Evolutionary conservation across 2,888 invertebrate species (phyloP).

Genomic region (Meghimatium bilineatum): DNA sequence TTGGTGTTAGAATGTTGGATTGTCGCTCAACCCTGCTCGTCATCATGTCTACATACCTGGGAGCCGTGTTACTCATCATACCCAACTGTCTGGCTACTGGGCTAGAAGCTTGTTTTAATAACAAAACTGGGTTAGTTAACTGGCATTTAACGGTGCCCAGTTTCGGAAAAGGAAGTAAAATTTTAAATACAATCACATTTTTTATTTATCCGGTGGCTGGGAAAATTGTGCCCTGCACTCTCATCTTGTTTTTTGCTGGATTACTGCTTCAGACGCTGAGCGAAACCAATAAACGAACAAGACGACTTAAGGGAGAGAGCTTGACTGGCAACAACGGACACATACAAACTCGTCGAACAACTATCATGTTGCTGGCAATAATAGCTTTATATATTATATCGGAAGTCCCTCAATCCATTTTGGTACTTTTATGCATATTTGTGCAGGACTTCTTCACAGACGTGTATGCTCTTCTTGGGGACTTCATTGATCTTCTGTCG

Average conservation of each 20-base stretch:
- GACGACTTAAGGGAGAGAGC: slow-evolving; percentile 33
- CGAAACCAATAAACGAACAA: slow-evolving; percentile 60
- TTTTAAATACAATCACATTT: slow-evolving; percentile 75
- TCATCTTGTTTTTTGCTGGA: slow-evolving; percentile 84
- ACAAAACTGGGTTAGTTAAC: slow-evolving; percentile 51
- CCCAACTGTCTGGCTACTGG: slow-evolving; percentile 67
- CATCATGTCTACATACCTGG: slow-evolving; percentile 80
- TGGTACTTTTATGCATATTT: slow-evolving; percentile 53
- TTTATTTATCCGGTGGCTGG: slow-evolving; percentile 95
- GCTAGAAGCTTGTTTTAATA: slow-evolving; percentile 51
- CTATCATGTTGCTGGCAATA: slow-evolving; percentile 88
- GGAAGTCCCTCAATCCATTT: slow-evolving; percentile 78
- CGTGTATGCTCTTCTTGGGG: slow-evolving; percentile 81
- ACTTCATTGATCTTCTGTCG: slow-evolving; percentile 92
- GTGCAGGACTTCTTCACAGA: slow-evolving; percentile 82
- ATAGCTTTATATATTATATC: slow-evolving; percentile 88
- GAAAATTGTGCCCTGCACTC: slow-evolving; percentile 92
- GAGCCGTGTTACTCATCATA: slow-evolving; percentile 57
- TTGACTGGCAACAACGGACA: slow-evolving; percentile 26
- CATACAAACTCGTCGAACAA: slow-evolving; percentile 83
- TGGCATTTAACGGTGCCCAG: slow-evolving; percentile 56
- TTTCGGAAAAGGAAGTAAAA: slow-evolving; percentile 49
- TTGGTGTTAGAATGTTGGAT: slow-evolving; percentile 45
- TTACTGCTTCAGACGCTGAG: slow-evolving; percentile 76
- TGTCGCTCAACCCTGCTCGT: slow-evolving; percentile 78